Evolutionary conservation across 2,888 invertebrate genomes (phyloP).

Genomic region (Diaprepes abbreviatus): DNA sequence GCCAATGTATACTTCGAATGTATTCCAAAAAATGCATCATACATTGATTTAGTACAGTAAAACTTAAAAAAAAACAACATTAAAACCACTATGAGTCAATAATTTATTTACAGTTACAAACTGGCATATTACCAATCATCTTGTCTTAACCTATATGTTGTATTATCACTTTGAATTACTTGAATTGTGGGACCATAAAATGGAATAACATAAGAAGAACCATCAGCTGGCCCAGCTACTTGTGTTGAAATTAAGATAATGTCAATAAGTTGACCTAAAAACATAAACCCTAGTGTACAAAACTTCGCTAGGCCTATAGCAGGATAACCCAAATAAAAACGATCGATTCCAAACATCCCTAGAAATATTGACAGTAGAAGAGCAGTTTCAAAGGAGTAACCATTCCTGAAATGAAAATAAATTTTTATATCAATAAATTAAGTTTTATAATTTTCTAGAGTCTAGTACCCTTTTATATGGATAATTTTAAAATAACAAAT

Average conservation of each 20-base stretch:
- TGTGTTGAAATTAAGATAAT: slow-evolving; percentile 96
- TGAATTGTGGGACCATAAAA: slow-evolving; percentile 92
- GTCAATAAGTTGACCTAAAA: slow-evolving; percentile 94
- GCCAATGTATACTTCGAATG: too few species aligned
- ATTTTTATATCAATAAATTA: background rate
- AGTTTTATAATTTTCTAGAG: too few species aligned
- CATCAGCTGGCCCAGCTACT: slow-evolving; percentile 94
- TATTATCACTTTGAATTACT: slow-evolving; percentile 86
- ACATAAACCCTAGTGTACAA: slow-evolving; percentile 96
- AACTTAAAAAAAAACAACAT: too few species aligned
- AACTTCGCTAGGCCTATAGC: slow-evolving; percentile 95
- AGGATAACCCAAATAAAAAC: slow-evolving; percentile 98
- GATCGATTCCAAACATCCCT: slow-evolving; percentile 97
- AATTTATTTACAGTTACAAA: slow-evolving; percentile 2
- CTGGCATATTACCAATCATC: slow-evolving; percentile 75
- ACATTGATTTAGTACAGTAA: too few species aligned
- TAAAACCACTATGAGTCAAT: background rate
- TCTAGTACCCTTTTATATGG: too few species aligned
- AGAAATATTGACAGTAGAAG: slow-evolving; percentile 94
- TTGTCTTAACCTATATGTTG: slow-evolving; percentile 85
- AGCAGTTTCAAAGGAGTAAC: slow-evolving; percentile 93
- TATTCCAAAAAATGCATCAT: too few species aligned
- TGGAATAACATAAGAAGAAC: slow-evolving; percentile 93
- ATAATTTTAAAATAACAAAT: too few species aligned
- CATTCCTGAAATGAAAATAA: slow-evolving; percentile 78